These are phyloP conservation scores for Drosophila tsacasi DNA, from an alignment of 1,140 invertebrate genomes.

Conservation along the genomic window DNA sequence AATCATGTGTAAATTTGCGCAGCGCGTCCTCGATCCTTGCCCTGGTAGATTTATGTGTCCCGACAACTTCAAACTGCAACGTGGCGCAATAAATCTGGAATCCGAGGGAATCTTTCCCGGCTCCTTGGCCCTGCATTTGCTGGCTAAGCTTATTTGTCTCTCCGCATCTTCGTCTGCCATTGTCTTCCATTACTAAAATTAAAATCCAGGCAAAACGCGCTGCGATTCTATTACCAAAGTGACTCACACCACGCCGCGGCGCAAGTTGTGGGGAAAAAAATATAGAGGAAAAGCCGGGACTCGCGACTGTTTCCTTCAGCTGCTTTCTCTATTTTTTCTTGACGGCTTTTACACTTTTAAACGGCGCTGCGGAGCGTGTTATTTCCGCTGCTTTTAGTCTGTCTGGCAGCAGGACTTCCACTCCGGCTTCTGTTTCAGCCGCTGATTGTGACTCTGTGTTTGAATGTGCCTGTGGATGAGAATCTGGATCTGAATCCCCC, in stretches of 20 bases:
- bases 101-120: constrained; percentile 16
- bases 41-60: constrained; percentile 67
- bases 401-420: constrained; percentile 63
- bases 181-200: constrained; percentile 83
- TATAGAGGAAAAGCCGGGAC: constrained; percentile 2
- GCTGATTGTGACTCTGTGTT: constrained; percentile 32
- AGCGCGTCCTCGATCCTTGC: not conserved
- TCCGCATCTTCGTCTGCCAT: constrained; percentile 50
- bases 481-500: constrained; percentile 18
- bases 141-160: constrained; percentile 76
- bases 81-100: constrained; percentile 73
- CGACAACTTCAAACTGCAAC: constrained; percentile 79
- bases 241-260: constrained; percentile 53
- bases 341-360: constrained; percentile 80
- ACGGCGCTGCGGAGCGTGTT: constrained; percentile 70
- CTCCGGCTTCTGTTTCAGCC: constrained; percentile 35
- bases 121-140: constrained; percentile 26
- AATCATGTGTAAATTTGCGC: constrained; percentile 74
- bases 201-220: constrained; percentile 70
- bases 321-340: constrained; percentile 49
- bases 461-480: constrained; percentile 4
- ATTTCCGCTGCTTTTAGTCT: constrained; percentile 77
- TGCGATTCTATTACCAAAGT: constrained; percentile 82
- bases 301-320: constrained; percentile 41
- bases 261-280: not conserved